Base-by-base conservation (phyloP, 2,888 invertebrate species). In the Troglohyphantes excavatus region DNA sequence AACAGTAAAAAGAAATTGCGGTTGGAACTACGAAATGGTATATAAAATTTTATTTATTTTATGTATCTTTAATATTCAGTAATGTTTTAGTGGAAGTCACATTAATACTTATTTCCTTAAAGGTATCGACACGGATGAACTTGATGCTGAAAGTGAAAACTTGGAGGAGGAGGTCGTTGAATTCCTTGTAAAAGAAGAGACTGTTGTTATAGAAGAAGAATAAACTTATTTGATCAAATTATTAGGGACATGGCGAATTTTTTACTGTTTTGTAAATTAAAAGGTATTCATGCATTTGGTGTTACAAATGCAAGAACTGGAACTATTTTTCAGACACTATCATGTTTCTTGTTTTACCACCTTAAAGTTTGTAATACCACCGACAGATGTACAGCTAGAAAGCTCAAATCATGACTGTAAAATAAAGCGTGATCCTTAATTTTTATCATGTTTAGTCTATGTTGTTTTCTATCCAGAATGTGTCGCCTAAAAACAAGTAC, bases 131-230 rank as follows among this genome's bases (percentile, higher is more conserved):
- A 98, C 98, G n/a, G 98, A 98, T 94, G 96, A 96, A 93, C 94
- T 98, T 92, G 97, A 97, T 93, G 96, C 96, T 79, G 97, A 98
- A 93, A 95, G 95, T 78, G 95, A 95, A 92, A 97, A 98, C 94
- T 96, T 97, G 93, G 98, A 98, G 93, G 98, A 98, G 93, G 98
- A 99, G 95, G 95, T 96, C 93, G 96, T 99, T 93, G 98, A 99
- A 96, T 98, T 98, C 96, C 97, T 99, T 95, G 96, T 98, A 93
- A 98, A 98, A 95, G 98, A 98, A 95, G 98, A 98, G 95, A 95
- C 43, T 29, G 59, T 73, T 21, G 65, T 90, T 17, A 17, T 91
- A 39, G 91, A 89, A 67, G 90, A 91, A 9, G 88, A 91, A 17
- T 90, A 84, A 76, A 33, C 43, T 88, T 21, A 65, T 33, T 70